Conservation (phyloP, 1,140 invertebrate species). For the Mylabris phalerata region DNA sequence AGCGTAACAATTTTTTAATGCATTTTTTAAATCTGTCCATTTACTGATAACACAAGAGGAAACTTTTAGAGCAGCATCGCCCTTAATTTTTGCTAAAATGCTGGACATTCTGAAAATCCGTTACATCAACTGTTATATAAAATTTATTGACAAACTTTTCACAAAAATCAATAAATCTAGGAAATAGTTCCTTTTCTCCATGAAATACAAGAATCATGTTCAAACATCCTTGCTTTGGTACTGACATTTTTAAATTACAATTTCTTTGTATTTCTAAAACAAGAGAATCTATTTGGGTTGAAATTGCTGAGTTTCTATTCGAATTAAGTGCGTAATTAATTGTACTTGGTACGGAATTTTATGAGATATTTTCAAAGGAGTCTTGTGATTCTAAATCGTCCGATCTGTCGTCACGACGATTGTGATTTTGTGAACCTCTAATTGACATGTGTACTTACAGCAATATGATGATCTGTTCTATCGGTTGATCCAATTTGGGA, state of each 20-base stretch:
- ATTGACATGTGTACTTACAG: no score
- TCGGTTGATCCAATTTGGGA: no score
- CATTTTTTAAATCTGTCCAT: no score
- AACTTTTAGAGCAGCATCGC: not conserved
- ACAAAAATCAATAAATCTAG: not conserved
- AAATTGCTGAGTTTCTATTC: not conserved
- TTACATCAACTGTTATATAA: not conserved
- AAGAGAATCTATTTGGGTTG: no score
- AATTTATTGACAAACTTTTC: slow-evolving; percentile 1
- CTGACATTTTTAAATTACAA: no score
- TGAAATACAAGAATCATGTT: slow-evolving; percentile 1
- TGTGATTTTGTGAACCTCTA: no score
- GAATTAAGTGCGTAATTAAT: not conserved
- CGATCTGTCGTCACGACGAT: no score
- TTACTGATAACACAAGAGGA: no score
- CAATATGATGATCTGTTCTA: no score
- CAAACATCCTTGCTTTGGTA: no score
- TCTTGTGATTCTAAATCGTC: not conserved
- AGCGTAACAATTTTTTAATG: no score
- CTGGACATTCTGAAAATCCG: slow-evolving; percentile 5
- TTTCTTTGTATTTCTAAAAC: no score
- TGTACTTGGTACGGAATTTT: not conserved
- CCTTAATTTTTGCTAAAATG: slow-evolving; percentile 4
- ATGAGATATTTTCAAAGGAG: not conserved
- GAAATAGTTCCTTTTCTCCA: not conserved